Conservation (phyloP, 2,113 vertebrate species). For the Periophthalmodon schlosseri region DNA sequence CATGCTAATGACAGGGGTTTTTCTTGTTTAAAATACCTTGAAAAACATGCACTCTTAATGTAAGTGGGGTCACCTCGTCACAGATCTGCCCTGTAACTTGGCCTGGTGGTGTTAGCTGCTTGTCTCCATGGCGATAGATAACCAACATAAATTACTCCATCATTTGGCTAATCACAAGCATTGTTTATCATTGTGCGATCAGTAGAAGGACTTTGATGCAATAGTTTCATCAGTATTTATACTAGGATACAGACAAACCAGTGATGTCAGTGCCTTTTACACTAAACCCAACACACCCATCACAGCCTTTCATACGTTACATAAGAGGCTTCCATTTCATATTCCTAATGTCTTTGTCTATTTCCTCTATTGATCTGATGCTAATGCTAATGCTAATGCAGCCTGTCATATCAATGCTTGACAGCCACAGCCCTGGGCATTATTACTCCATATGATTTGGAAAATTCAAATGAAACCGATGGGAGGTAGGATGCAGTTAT, state of each 20-base stretch:
- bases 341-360: constrained; percentile 49
- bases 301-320: constrained; percentile 52
- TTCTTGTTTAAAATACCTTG: too few species aligned
- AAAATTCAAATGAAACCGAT: constrained; percentile 71
- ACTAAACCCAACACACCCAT: constrained; percentile 1
- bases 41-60: too few species aligned
- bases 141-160: too few species aligned
- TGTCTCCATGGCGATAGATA: too few species aligned
- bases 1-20: too few species aligned
- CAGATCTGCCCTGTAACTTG: too few species aligned
- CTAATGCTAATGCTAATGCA: constrained; percentile 38
- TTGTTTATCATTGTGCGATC: not conserved
- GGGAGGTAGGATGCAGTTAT: constrained; percentile 5
- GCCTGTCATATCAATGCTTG: constrained; percentile 50
- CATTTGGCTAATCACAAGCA: not conserved
- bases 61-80: too few species aligned
- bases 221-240: too few species aligned
- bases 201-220: not conserved
- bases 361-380: constrained; percentile 60
- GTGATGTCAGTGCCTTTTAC: not conserved
- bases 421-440: constrained; percentile 40
- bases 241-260: too few species aligned
- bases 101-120: too few species aligned
- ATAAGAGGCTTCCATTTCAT: constrained; percentile 48
- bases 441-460: constrained; percentile 66